Conservation (phyloP, 2,113 vertebrate genomes). For the Rhynchopsitta pachyrhyncha region DNA sequence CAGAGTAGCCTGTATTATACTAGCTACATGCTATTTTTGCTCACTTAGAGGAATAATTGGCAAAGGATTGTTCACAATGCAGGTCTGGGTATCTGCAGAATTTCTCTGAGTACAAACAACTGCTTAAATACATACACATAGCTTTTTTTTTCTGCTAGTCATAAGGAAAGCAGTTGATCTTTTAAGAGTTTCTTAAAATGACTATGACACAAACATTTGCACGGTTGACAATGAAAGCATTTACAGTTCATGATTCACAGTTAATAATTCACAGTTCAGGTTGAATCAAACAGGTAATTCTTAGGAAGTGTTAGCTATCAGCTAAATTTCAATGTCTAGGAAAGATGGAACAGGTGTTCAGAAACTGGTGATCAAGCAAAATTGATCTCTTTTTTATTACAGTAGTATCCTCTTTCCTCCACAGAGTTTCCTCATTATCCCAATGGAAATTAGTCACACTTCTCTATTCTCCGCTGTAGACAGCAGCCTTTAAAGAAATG, state of each 20-base stretch:
- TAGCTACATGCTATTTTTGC: neutral
- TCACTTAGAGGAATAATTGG: neutral
- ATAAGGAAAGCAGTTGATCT: neutral
- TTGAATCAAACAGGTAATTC: neutral
- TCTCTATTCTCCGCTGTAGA: neutral
- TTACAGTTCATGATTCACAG: neutral
- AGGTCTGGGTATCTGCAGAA: conserved; percentile 4
- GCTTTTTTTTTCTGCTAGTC: neutral
- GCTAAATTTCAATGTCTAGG: neutral
- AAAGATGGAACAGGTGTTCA: neutral
- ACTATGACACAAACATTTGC: neutral
- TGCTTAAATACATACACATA: neutral
- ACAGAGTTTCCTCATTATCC: neutral
- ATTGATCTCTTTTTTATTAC: neutral
- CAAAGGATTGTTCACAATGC: conserved; percentile 9
- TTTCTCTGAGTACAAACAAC: neutral
- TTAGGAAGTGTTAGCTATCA: neutral
- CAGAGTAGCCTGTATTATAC: neutral
- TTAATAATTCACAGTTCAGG: neutral
- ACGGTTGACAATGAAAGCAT: neutral
- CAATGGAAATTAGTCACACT: neutral
- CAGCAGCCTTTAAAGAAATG: neutral
- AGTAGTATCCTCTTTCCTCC: neutral
- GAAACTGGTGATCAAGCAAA: neutral
- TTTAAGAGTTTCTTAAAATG: neutral